A percentile compares a stretch with the other conserved stretches of the same genome.
phyloP scores from a whole-genome alignment of 2,888 invertebrate species.

The Protonemura montana region DNA sequence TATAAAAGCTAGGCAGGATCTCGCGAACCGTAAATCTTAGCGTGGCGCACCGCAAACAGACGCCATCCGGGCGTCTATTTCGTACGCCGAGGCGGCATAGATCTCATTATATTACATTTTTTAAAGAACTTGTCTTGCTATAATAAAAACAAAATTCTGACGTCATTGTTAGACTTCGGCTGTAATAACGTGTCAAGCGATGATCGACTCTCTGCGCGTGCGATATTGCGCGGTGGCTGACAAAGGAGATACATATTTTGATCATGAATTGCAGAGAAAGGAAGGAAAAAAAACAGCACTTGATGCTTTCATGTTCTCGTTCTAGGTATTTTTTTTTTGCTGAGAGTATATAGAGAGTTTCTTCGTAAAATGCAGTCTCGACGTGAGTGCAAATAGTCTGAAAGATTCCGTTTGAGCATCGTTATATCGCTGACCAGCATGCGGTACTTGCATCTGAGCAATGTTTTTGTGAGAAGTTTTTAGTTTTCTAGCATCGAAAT shows the following conservation, averaged over 20 bases:
- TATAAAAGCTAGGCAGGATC: conserved; percentile 36
- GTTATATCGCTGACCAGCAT: background rate
- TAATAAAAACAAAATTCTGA: conserved; percentile 7
- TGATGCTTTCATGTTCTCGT: background rate
- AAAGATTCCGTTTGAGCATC: background rate
- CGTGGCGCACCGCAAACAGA: conserved; percentile 24
- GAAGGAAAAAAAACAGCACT: background rate
- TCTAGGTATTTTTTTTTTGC: background rate
- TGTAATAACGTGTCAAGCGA: background rate
- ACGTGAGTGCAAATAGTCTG: background rate
- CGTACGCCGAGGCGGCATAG: background rate
- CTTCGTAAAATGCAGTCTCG: background rate
- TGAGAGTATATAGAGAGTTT: background rate
- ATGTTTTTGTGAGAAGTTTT: background rate
- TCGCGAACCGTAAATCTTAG: conserved; percentile 35
- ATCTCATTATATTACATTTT: conserved; percentile 19
- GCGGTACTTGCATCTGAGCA: background rate
- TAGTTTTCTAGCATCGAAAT: background rate
- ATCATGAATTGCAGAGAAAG: background rate
- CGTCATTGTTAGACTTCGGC: background rate
- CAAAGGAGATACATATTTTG: background rate
- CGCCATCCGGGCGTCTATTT: background rate
- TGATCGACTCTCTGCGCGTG: background rate
- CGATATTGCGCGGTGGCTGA: background rate
- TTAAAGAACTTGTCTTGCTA: background rate